Percentiles rank a stretch among this genome's conserved stretches.
Conservation (phyloP, 2,113 vertebrate genomes). For the Dasypus novemcinctus region DNA sequence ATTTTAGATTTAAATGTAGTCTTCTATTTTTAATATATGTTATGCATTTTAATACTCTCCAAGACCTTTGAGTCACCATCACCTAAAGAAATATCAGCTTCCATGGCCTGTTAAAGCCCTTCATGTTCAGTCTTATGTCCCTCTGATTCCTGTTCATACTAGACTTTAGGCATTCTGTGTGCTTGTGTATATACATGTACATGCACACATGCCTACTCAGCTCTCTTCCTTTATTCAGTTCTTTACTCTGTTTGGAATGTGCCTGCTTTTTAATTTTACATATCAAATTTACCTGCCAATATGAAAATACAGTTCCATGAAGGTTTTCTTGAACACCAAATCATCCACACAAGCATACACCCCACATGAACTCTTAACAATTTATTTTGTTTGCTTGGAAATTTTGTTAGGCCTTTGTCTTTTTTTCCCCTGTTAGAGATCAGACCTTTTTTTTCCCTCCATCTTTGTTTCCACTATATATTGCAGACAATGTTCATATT, state of each 20-base stretch:
- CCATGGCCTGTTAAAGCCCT: neutral
- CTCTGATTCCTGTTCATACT: neutral
- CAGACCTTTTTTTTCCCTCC: neutral
- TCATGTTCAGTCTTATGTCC: neutral
- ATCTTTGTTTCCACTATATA: neutral
- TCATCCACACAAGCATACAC: neutral
- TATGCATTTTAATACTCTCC: neutral
- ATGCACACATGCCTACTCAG: neutral
- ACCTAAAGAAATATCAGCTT: neutral
- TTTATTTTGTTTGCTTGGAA: neutral
- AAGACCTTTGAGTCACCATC: neutral
- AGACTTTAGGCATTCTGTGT: neutral
- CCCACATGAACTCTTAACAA: neutral
- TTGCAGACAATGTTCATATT: neutral
- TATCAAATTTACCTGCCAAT: neutral
- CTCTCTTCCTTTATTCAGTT: neutral
- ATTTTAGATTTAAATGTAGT: neutral
- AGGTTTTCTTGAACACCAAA: neutral
- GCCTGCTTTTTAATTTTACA: neutral
- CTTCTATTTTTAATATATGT: neutral
- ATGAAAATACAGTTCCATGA: neutral
- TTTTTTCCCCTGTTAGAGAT: neutral
- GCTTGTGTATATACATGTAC: neutral
- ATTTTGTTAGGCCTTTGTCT: neutral
- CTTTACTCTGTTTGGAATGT: neutral